Base-by-base conservation (phyloP, 2,888 invertebrate species). In the Hirtodrosophila duncani region DNA sequence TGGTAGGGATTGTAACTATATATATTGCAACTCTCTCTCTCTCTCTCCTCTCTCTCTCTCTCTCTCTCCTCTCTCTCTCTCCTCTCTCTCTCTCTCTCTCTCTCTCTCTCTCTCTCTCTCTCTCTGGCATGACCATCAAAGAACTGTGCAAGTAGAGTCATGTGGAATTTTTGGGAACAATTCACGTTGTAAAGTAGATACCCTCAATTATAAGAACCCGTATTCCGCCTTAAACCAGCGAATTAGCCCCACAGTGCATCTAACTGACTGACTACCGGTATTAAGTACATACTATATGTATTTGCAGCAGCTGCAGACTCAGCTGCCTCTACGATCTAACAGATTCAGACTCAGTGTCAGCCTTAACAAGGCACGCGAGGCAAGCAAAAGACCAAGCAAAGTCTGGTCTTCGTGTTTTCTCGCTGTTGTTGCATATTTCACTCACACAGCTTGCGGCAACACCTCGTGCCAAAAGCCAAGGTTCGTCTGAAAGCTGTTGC, bases 371-470 rank as follows among this genome's bases (percentile, higher is more conserved):
- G 51, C 77, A 72, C 72, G 72, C 72, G 72, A 72, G 27, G 6
- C 27, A 7, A 29, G 17, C 11, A 9, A 11, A 20, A 20, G 10
- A 11, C 34, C 11, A 36, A 20, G 31, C 41, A 46, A 41, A 42
- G 48, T 63, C 45, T 44, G 53, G 74, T 59, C 75, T 74, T 80
- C 75, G 64, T 78, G 81, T 78, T 38, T 71, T 67, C 69, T 72
- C 81, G 81, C 81, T 75, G 70, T 67, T 80, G 67, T 61, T 69
- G 75, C 81, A 75, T 72, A 78, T 69, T 80, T 80, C 81, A 80
- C 81, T 78, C 63, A 63, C 71, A 71, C 81, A 81, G 75, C 79
- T 71, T 59, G 78, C 68, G 79, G 81, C 81, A 80, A 81, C 81
- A 81, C 79, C 81, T 81, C 58, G 61, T 66, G 69, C 71, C 52